Conservation (phyloP, 1,140 invertebrate species). For the Lordiphosa stackelbergi region DNA sequence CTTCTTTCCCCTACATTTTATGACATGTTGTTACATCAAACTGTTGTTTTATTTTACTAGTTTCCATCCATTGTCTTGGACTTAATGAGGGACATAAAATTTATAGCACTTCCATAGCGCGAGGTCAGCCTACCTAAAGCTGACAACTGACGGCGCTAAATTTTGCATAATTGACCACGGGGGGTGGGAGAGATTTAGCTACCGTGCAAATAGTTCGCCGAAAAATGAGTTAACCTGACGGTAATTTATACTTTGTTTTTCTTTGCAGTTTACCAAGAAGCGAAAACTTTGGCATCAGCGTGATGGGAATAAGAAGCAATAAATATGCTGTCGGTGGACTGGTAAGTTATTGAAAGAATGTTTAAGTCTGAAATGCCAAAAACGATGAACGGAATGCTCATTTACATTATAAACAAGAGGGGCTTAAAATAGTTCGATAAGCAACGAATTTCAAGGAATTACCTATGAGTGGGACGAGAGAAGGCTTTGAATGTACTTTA, state of each 20-base stretch:
- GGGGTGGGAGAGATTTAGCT: conserved; percentile 13
- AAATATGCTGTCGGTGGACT: conserved; percentile 25
- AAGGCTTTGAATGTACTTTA: too few species aligned
- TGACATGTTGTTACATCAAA: conserved; percentile 6
- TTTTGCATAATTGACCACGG: conserved; percentile 34
- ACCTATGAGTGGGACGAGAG: too few species aligned
- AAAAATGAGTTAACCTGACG: conserved; percentile 12
- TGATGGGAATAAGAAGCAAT: conserved; percentile 28
- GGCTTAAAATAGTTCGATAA: too few species aligned
- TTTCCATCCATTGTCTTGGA: conserved; percentile 11
- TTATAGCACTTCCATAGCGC: conserved; percentile 11
- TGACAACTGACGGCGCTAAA: conserved; percentile 26
- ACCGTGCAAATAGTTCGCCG: conserved; percentile 21
- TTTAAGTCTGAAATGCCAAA: too few species aligned
- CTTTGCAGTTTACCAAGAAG: conserved; percentile 51
- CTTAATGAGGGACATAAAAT: conserved; percentile 13
- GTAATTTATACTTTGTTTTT: conserved; percentile 10
- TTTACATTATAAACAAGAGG: too few species aligned
- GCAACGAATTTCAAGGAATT: too few species aligned
- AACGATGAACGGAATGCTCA: too few species aligned
- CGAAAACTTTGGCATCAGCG: conserved; percentile 29
- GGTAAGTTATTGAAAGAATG: conserved; percentile 31
- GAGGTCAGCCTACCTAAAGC: conserved; percentile 5
- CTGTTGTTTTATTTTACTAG: neutral
- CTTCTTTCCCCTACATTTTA: conserved; percentile 5